Conservation (phyloP, 2,888 invertebrate species). For the Drosophila nr. fundita region DNA sequence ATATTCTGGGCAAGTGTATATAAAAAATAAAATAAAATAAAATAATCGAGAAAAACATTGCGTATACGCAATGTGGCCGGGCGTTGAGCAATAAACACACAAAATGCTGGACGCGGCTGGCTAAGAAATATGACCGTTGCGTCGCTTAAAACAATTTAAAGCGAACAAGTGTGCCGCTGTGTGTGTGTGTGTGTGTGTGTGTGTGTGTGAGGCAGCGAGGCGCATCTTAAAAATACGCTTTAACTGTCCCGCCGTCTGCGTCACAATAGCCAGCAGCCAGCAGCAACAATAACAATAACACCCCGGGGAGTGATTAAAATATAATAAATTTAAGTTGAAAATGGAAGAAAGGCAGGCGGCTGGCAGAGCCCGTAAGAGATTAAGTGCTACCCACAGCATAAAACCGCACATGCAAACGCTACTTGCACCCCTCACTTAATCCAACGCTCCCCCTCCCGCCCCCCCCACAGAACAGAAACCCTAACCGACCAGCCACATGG, state of each 20-base stretch:
- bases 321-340: constrained; percentile 83
- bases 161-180: constrained; percentile 23
- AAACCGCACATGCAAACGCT: constrained; percentile 74
- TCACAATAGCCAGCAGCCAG: constrained; percentile 59
- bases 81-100: constrained; percentile 56
- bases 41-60: constrained; percentile 33
- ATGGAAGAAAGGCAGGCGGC: constrained; percentile 59
- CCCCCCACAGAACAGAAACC: not conserved
- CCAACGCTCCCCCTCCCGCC: not conserved
- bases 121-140: constrained; percentile 66
- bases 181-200: constrained; percentile 8
- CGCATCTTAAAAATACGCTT: constrained; percentile 68
- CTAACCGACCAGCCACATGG: constrained; percentile 38
- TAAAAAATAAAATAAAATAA: too few species aligned
- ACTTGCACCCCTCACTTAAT: constrained; percentile 13
- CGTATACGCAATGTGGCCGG: constrained; percentile 69
- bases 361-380: constrained; percentile 70
- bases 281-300: constrained; percentile 62
- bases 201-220: constrained; percentile 16
- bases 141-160: constrained; percentile 79
- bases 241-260: constrained; percentile 59
- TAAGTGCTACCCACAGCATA: constrained; percentile 77
- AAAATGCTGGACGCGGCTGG: constrained; percentile 39
- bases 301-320: constrained; percentile 84
- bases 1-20: not conserved